phyloP scores from a whole-genome alignment of 2,888 invertebrate genomes.

The Apodemia zela region DNA sequence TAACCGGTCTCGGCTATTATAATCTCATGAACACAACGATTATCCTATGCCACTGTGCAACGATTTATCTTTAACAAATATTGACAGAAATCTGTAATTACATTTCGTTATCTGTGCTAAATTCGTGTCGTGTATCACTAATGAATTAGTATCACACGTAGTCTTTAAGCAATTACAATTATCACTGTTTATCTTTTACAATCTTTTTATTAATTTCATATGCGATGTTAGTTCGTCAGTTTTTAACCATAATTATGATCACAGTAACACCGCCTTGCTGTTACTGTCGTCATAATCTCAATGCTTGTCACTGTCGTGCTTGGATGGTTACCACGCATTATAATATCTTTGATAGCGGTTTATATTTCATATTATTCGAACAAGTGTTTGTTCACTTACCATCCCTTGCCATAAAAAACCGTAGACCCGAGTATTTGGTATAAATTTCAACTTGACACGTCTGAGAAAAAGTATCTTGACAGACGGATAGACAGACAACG shows the following conservation, averaged over 20 bases:
- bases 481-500: too few relatives aligned
- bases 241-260: neutral
- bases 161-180: neutral
- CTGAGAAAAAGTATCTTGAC: too few relatives aligned
- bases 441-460: too few relatives aligned
- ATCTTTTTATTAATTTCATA: neutral
- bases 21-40: constrained; percentile 40
- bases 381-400: too few relatives aligned
- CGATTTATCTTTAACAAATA: constrained; percentile 69
- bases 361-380: too few relatives aligned
- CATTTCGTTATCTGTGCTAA: constrained; percentile 66
- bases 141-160: constrained; percentile 15
- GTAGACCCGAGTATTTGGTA: too few relatives aligned
- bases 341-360: too few relatives aligned
- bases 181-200: neutral
- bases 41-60: constrained; percentile 53
- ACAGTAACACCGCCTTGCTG: too few relatives aligned
- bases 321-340: too few relatives aligned
- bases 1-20: constrained; percentile 31
- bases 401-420: too few relatives aligned
- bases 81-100: constrained; percentile 65
- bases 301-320: too few relatives aligned
- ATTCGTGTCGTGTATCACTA: constrained; percentile 48
- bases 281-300: too few relatives aligned
- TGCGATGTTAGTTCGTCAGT: neutral